phyloP scores from a whole-genome alignment of 2,888 invertebrate genomes.

The Diarsia dahlii region DNA sequence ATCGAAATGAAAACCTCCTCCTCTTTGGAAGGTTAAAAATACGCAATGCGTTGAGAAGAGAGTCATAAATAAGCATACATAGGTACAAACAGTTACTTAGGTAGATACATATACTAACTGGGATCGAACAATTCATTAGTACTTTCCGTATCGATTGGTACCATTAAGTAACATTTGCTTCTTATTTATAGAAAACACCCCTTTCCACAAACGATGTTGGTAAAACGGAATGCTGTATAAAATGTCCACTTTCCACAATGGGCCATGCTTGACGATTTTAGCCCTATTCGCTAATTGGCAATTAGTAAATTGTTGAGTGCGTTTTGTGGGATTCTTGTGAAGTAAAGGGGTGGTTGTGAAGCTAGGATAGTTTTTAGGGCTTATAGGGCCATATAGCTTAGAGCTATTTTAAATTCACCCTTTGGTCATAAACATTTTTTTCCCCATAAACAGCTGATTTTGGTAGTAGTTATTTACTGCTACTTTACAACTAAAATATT shows the following conservation, averaged over 20 bases:
- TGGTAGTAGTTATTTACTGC: no score
- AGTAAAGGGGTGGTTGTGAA: not conserved
- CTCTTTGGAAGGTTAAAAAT: not conserved
- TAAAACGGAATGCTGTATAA: constrained; percentile 5
- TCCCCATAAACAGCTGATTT: not conserved
- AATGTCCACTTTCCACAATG: constrained; percentile 10
- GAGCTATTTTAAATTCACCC: not conserved
- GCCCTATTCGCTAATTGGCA: constrained; percentile 3
- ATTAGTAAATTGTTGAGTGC: constrained; percentile 22
- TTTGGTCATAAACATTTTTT: not conserved
- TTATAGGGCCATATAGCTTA: no score
- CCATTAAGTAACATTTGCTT: constrained; percentile 44
- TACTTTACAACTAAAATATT: no score
- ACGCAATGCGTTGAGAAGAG: constrained; percentile 39
- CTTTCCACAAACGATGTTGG: constrained; percentile 16
- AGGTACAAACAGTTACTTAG: not conserved
- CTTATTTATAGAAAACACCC: constrained; percentile 41
- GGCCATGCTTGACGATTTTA: constrained; percentile 3
- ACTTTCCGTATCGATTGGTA: constrained; percentile 46
- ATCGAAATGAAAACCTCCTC: no score
- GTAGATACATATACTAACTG: not conserved
- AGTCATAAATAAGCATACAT: constrained; percentile 24
- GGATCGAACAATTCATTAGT: constrained; percentile 23
- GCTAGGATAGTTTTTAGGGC: not conserved
- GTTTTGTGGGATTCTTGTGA: constrained; percentile 14